Base-by-base conservation (phyloP, 1,140 invertebrate species). In the Diorhabda carinulata region DNA sequence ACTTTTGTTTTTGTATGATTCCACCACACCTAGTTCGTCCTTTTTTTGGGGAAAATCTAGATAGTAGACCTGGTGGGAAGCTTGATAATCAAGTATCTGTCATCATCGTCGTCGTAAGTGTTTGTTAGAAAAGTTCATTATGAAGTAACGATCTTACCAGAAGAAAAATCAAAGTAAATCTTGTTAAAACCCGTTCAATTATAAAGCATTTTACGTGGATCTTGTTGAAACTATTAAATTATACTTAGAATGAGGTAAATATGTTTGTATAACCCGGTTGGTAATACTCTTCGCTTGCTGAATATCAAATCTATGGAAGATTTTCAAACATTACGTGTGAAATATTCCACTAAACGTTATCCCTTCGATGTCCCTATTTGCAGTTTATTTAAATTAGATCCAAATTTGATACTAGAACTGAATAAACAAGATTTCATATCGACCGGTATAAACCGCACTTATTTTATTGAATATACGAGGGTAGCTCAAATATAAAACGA, bases 381-480 rank as follows among this genome's bases (percentile, higher is more conserved):
- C 61, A 62, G 61, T 62, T 62, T 62, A 62, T 62, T 62, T 62
- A 62, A 62, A 43, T 62, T 62, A 62, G 61, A 10, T 62, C 43
- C 61, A 44, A 43, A 41, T 62, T 62, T 62, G 43, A 44, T 10
- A 43, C 61, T 10, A 62, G 25, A 25, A 25, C 25, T 25, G 25
- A 25, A 25, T 44, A 42, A n/a, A 10, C 47, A 43, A 62, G 61
- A 62, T 62, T 62, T 62, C 44, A 52, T 52, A 52, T 52, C 47
- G n/a, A n/a, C 47, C 25, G 25, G 25, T 25, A 25, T 25, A 25
- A 25, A 25, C 25, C 25, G 25, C 25, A 25, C 25, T 25, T 25
- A 25, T 25, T 25, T 25, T 25, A 25, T 25, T 25, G 25, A 25
- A 25, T 25, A 25, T 25, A 25, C 25, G 25, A 25, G 25, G 25